Conservation (phyloP, 2,113 vertebrate species). For the Eudyptes chrysolophus region DNA sequence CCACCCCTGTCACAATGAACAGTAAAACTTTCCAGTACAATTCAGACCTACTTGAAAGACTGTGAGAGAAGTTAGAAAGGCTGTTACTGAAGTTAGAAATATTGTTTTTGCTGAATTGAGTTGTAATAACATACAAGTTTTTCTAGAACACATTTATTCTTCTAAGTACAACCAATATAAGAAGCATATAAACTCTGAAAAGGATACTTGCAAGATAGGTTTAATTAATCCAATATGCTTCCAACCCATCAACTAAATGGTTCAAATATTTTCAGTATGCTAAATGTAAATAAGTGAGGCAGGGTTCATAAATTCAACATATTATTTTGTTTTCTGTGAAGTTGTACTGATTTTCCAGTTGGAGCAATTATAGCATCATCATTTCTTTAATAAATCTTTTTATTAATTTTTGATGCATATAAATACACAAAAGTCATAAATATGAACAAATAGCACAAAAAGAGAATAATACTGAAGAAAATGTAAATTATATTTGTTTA, state of each 20-base stretch:
- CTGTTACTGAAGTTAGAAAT: background rate
- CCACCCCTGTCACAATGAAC: background rate
- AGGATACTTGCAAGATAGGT: background rate
- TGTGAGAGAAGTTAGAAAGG: background rate
- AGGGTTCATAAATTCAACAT: constrained; percentile 22
- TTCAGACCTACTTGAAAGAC: background rate
- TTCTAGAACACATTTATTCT: background rate
- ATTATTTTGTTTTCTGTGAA: background rate
- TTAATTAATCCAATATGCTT: constrained; percentile 16
- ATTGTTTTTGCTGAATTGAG: background rate
- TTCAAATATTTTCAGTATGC: constrained; percentile 7
- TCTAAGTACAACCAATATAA: background rate
- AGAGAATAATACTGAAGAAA: background rate
- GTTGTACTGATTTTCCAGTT: background rate
- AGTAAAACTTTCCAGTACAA: background rate
- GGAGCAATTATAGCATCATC: background rate
- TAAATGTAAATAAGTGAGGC: constrained; percentile 6
- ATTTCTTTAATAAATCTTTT: constrained; percentile 19
- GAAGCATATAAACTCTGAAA: background rate
- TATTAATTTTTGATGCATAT: constrained; percentile 38
- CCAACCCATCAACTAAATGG: background rate
- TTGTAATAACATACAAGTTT: background rate
- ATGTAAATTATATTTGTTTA: background rate
- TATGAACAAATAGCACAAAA: background rate
- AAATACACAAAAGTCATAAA: constrained; percentile 26